A percentile compares a stretch with the other conserved stretches of the same genome.
These are phyloP conservation scores for Drosophila sproati DNA, from an alignment of 1,140 invertebrate genomes.

Conservation along the genomic window DNA sequence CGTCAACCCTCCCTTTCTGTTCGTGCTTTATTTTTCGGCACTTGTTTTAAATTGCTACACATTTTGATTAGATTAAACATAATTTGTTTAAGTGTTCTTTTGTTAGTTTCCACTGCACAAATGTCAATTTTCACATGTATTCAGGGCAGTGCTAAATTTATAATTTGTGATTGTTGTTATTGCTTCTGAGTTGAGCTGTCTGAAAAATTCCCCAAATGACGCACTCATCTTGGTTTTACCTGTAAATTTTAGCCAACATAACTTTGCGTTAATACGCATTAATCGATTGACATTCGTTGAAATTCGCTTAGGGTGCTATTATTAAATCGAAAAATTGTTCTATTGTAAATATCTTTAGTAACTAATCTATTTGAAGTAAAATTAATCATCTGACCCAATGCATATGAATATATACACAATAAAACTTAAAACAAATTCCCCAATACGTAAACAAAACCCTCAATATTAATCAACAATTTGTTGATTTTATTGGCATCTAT, in stretches of 20 bases:
- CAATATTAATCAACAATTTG: background rate
- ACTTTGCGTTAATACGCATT: too few species aligned
- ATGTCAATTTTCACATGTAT: background rate
- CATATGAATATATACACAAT: background rate
- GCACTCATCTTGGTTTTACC: background rate
- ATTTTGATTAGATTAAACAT: constrained; percentile 39
- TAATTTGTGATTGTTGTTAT: background rate
- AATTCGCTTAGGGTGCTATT: too few species aligned
- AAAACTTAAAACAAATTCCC: background rate
- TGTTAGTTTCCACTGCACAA: background rate
- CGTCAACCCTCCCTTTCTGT: background rate
- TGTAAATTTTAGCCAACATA: background rate
- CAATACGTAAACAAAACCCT: background rate
- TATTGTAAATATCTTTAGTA: background rate
- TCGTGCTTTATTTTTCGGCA: background rate
- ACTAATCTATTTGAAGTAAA: too few species aligned
- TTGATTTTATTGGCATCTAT: background rate
- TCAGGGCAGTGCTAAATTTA: background rate
- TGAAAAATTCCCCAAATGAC: background rate
- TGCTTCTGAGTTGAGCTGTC: background rate
- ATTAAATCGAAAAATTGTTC: too few species aligned
- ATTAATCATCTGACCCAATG: background rate
- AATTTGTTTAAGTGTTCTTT: constrained; percentile 2
- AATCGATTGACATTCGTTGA: too few species aligned
- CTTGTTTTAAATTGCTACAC: constrained; percentile 15